A percentile compares a stretch with the other conserved stretches of the same genome.
Conservation (phyloP, 2,113 vertebrate species). For the Amphiprion ocellaris region DNA sequence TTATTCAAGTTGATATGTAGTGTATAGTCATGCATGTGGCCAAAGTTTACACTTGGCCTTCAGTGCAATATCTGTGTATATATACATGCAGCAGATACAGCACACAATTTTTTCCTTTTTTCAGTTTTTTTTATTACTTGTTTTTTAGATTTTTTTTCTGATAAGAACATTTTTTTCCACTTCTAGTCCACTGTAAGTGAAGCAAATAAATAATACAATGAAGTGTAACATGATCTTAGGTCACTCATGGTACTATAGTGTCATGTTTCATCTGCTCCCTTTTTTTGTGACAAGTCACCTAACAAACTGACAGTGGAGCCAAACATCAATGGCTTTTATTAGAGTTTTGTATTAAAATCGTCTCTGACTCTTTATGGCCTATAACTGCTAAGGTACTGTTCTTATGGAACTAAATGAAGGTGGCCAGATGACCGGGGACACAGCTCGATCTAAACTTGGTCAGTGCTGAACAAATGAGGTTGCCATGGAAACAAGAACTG, state of each 20-base stretch:
- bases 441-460: constrained; percentile 12
- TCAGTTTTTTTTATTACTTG: background rate
- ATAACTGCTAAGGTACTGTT: background rate
- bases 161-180: background rate
- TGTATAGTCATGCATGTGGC: background rate
- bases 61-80: background rate
- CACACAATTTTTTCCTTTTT: too few relatives aligned
- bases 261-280: constrained; percentile 36
- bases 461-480: constrained; percentile 36
- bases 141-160: background rate
- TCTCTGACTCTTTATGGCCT: background rate
- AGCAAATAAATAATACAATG: constrained; percentile 44
- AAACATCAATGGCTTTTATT: constrained; percentile 4
- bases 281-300: background rate
- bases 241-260: constrained; percentile 24
- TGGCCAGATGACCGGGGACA: background rate
- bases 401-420: constrained; percentile 1
- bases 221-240: constrained; percentile 40
- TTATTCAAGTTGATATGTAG: background rate
- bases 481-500: constrained; percentile 47
- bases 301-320: background rate
- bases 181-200: background rate
- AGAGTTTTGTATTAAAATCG: background rate
- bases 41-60: background rate
- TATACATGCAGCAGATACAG: background rate